Conservation (phyloP, 2,888 invertebrate genomes). For the Phaonia tiefii region DNA sequence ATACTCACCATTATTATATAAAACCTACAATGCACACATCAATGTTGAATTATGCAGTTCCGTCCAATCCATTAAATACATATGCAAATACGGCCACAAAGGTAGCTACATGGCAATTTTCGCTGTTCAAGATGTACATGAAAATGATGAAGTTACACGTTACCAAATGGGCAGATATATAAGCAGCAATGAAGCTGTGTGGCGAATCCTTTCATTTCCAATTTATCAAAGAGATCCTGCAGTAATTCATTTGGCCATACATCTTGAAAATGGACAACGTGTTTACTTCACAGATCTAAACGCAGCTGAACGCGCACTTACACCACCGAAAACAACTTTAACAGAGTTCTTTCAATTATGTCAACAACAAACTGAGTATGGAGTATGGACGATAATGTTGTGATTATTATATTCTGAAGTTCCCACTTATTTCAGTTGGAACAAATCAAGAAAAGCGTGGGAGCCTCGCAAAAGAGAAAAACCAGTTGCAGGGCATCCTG, state of each 20-base stretch:
- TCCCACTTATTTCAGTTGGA: background rate
- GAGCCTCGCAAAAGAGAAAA: too few species aligned
- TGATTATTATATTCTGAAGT: background rate
- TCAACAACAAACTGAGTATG: too few species aligned
- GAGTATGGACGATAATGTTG: background rate
- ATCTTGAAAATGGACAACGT: conserved; percentile 31
- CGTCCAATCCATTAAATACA: conserved; percentile 32
- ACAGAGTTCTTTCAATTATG: background rate
- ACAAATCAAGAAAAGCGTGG: conserved; percentile 10
- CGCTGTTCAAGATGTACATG: background rate
- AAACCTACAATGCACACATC: conserved; percentile 9
- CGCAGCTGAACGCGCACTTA: background rate
- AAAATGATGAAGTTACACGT: conserved; percentile 42
- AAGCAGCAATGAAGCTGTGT: conserved; percentile 58
- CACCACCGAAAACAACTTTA: conserved; percentile 4
- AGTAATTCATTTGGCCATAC: conserved; percentile 47
- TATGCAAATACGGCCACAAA: conserved; percentile 43
- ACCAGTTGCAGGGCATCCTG: conserved; percentile 19
- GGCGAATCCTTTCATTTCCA: conserved; percentile 56
- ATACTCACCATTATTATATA: conserved; percentile 15
- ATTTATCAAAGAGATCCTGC: conserved; percentile 43
- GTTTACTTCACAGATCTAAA: background rate
- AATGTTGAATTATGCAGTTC: conserved; percentile 43
- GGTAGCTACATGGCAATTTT: conserved; percentile 44
- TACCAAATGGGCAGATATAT: conserved; percentile 69